A percentile compares a stretch with the other conserved stretches of the same genome.
These are phyloP conservation scores for Teinopalpus imperialis DNA, from an alignment of 2,888 invertebrate genomes.

Conservation along the genomic window DNA sequence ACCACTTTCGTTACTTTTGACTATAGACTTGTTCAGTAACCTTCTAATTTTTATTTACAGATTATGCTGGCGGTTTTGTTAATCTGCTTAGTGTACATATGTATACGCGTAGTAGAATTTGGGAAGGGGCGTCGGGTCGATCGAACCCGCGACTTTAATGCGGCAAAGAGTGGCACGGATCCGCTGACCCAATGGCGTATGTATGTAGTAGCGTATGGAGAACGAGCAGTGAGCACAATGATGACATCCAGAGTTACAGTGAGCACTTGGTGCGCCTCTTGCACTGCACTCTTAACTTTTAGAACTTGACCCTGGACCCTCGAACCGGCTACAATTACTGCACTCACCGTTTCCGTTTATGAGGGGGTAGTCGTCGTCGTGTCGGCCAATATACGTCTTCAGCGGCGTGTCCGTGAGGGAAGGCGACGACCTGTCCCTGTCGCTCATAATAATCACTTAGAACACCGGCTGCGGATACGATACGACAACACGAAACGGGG, in stretches of 20 bases:
- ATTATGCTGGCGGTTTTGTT: neutral
- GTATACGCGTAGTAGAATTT: conserved; percentile 39
- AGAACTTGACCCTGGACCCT: conserved; percentile 35
- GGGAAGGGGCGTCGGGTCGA: conserved; percentile 61
- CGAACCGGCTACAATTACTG: conserved; percentile 31
- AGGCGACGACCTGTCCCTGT: conserved; percentile 94
- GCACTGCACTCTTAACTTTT: conserved; percentile 35
- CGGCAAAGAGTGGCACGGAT: neutral
- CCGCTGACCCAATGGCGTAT: conserved; percentile 19
- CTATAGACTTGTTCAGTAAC: too few species aligned
- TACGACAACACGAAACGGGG: conserved; percentile 65
- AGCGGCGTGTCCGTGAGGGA: conserved; percentile 93
- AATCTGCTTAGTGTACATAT: conserved; percentile 25
- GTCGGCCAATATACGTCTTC: conserved; percentile 92
- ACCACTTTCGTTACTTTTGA: too few species aligned
- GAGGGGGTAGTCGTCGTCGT: conserved; percentile 90
- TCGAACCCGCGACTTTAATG: conserved; percentile 48
- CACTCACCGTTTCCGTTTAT: conserved; percentile 88
- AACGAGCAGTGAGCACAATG: conserved; percentile 38
- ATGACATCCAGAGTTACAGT: conserved; percentile 31
- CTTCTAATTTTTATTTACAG: too few species aligned
- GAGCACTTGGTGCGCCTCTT: conserved; percentile 43
- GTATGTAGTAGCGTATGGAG: conserved; percentile 31
- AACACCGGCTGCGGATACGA: conserved; percentile 56
- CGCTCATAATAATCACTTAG: conserved; percentile 89